phyloP scores from a whole-genome alignment of 2,113 vertebrate species.

The Martes martes region DNA sequence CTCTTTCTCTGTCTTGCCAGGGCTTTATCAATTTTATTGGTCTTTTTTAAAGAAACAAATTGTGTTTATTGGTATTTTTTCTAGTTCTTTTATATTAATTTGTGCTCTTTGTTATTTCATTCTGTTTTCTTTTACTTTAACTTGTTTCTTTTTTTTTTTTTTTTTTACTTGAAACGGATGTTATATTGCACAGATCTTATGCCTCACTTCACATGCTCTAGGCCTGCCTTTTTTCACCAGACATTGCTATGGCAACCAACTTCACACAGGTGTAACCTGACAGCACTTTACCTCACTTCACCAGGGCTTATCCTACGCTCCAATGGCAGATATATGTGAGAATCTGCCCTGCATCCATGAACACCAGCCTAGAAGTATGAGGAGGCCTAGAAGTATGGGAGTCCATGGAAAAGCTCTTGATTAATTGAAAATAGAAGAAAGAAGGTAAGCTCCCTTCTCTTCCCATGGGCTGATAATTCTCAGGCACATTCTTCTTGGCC shows the following conservation, averaged over 20 bases:
- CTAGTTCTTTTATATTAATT: background rate
- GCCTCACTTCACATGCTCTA: background rate
- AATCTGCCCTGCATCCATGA: background rate
- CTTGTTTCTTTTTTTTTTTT: background rate
- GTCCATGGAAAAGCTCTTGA: background rate
- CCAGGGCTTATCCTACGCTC: background rate
- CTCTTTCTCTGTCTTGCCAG: background rate
- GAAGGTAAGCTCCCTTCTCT: background rate
- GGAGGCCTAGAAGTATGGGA: background rate
- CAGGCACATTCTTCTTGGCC: background rate
- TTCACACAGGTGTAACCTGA: background rate
- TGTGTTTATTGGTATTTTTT: background rate
- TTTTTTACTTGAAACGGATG: background rate
- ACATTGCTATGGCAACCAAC: background rate
- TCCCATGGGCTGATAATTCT: background rate
- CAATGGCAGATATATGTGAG: background rate
- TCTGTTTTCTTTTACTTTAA: background rate
- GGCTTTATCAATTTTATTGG: background rate
- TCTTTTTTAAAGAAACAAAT: background rate
- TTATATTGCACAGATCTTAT: background rate
- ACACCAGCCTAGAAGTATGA: background rate
- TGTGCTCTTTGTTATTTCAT: background rate
- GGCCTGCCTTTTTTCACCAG: background rate
- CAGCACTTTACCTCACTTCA: background rate
- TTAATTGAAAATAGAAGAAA: background rate